These are phyloP conservation scores for Aphis gossypii DNA, from an alignment of 1,140 invertebrate genomes.

Conservation along the genomic window DNA sequence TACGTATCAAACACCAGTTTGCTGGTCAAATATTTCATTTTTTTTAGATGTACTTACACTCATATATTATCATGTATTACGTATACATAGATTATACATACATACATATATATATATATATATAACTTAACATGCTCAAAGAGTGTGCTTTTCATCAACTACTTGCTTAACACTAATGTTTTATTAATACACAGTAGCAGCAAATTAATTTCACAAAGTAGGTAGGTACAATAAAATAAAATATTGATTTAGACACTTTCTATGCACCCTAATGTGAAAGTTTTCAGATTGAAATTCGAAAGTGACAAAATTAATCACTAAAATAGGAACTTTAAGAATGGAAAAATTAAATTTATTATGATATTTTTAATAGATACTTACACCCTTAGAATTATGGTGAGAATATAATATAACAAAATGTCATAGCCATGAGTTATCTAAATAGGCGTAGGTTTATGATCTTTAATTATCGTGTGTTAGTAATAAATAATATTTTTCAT, in stretches of 20 bases:
- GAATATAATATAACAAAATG: background rate
- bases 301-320: background rate
- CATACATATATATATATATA: background rate
- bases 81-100: background rate
- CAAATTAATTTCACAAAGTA: conserved; percentile 10
- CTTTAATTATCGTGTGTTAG: background rate
- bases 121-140: background rate
- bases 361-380: background rate
- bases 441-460: background rate
- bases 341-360: background rate
- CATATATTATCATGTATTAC: background rate
- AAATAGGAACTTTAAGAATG: background rate
- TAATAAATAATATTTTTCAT: background rate
- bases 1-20: background rate
- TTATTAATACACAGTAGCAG: conserved; percentile 14
- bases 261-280: conserved; percentile 38
- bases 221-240: background rate
- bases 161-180: conserved; percentile 19
- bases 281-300: background rate
- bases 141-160: background rate
- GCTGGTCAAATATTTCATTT: background rate
- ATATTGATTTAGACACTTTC: conserved; percentile 33
- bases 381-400: background rate
- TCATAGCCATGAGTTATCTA: background rate
- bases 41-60: background rate